Conservation (phyloP, 2,113 vertebrate species). For the Gymnocephalus cernua region DNA sequence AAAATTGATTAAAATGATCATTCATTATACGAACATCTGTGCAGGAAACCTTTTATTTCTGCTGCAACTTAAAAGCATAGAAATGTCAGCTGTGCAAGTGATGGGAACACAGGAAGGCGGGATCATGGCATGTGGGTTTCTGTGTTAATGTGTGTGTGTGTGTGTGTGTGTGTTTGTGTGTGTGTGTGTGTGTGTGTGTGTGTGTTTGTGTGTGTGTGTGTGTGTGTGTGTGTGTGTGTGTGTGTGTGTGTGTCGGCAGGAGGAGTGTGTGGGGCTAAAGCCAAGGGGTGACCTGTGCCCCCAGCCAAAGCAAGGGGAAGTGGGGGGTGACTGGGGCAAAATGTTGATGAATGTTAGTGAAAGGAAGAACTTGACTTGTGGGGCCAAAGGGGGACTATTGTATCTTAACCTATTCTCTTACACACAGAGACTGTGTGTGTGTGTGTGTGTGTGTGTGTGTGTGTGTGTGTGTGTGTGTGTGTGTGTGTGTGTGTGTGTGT, state of each 20-base stretch:
- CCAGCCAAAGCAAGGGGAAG: constrained; percentile 82
- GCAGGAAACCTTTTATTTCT: constrained; percentile 28
- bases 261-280: constrained; percentile 73
- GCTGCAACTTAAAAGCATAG: constrained; percentile 31
- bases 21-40: neutral
- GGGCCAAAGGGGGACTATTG: constrained; percentile 80
- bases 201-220: constrained; percentile 49
- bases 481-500: neutral
- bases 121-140: constrained; percentile 45
- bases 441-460: constrained; percentile 50
- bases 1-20: neutral
- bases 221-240: constrained; percentile 52
- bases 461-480: constrained; percentile 53
- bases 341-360: constrained; percentile 75
- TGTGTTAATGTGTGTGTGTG: constrained; percentile 35
- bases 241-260: constrained; percentile 51
- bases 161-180: constrained; percentile 66
- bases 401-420: constrained; percentile 73
- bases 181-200: constrained; percentile 37
- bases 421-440: constrained; percentile 59
- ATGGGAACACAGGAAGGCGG: constrained; percentile 60
- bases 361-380: constrained; percentile 86
- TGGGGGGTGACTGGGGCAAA: constrained; percentile 70
- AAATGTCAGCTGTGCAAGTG: constrained; percentile 67
- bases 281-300: constrained; percentile 83